Evolutionary conservation across 2,797 vertebrate species (phyloP).

Genomic region (Paratrypauchen microcephalus): DNA sequence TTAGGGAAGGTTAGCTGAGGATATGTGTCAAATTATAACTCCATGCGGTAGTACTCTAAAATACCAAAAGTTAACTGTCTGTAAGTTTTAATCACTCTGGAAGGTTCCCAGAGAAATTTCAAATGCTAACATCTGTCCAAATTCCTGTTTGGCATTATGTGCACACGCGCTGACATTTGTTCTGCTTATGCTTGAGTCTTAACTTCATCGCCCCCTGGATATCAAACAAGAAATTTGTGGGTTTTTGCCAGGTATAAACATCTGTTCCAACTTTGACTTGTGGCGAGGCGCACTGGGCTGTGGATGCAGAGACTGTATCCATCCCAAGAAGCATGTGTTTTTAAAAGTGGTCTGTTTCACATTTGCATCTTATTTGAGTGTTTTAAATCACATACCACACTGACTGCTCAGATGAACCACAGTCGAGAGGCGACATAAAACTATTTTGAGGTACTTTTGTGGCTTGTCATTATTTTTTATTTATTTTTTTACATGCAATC

Average conservation of each 20-base stretch:
- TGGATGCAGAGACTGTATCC: constrained; percentile 41
- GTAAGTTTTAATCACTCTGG: constrained; percentile 29
- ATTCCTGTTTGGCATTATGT: constrained; percentile 61
- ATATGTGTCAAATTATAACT: constrained; percentile 1
- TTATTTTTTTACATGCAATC: not conserved
- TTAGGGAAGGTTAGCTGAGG: constrained; percentile 3
- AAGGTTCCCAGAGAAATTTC: constrained; percentile 45
- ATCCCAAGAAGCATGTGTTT: constrained; percentile 13
- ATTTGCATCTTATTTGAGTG: constrained; percentile 8
- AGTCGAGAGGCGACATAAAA: not conserved
- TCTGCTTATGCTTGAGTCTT: constrained; percentile 64
- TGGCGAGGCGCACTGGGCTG: constrained; percentile 40
- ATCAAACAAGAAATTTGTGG: constrained; percentile 58
- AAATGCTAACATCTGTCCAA: constrained; percentile 60
- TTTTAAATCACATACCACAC: not conserved
- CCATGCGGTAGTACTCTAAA: constrained; percentile 11
- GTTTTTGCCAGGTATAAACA: constrained; percentile 61
- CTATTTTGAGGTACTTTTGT: constrained; percentile 2
- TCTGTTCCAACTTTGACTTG: constrained; percentile 58
- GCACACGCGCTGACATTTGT: constrained; percentile 58
- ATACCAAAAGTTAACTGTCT: constrained; percentile 34
- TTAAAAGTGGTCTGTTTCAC: not conserved
- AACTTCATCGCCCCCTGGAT: constrained; percentile 61
- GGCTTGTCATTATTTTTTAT: constrained; percentile 1
- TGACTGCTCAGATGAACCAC: not conserved